These are phyloP conservation scores for Pachyrhynchus sulphureomaculatus DNA, from an alignment of 1,140 invertebrate genomes.

Conservation along the genomic window DNA sequence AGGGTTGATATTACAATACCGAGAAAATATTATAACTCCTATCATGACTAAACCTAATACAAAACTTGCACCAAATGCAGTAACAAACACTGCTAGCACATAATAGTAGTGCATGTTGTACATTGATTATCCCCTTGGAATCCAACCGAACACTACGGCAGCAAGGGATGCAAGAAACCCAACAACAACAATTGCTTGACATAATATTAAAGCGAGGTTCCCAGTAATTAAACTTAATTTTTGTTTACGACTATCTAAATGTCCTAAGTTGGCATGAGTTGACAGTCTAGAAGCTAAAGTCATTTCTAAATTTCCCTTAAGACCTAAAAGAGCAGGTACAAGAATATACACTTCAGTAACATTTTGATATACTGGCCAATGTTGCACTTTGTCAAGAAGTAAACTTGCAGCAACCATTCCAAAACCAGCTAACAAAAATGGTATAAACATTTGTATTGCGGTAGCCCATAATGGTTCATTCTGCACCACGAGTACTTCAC, in stretches of 20 bases:
- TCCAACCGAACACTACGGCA: constrained; percentile 78
- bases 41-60: constrained; percentile 71
- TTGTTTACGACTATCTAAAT: constrained; percentile 67
- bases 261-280: constrained; percentile 83
- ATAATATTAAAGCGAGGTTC: constrained; percentile 63
- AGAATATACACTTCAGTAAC: constrained; percentile 90
- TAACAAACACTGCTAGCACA: constrained; percentile 79
- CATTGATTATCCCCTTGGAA: constrained; percentile 71
- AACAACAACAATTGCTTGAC: constrained; percentile 85
- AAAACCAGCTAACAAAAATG: constrained; percentile 86
- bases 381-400: constrained; percentile 74
- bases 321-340: constrained; percentile 87
- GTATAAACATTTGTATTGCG: constrained; percentile 84
- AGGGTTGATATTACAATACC: constrained; percentile 82
- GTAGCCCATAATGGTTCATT: constrained; percentile 61
- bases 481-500: not conserved
- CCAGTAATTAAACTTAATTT: constrained; percentile 76
- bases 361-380: constrained; percentile 83
- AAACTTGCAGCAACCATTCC: constrained; percentile 91
- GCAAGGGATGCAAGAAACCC: constrained; percentile 81
- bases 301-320: constrained; percentile 98
- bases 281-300: constrained; percentile 91
- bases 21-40: constrained; percentile 66
- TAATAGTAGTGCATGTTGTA: constrained; percentile 74
- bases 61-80: constrained; percentile 75